Evolutionary conservation across 92 coral and sea anemone species (phyloP).

Genomic region (Actinernus sp.): DNA sequence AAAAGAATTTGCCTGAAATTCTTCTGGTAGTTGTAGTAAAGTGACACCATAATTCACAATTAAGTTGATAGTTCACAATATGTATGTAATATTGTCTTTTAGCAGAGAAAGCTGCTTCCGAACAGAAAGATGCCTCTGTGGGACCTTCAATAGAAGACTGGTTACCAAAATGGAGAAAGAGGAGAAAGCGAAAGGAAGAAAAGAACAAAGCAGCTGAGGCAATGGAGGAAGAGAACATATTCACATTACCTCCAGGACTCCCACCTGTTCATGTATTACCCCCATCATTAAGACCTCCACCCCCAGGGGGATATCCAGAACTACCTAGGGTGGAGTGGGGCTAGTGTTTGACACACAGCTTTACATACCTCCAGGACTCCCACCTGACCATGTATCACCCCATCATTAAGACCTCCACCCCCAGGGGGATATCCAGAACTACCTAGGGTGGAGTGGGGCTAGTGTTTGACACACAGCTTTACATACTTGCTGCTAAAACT

Average conservation of each 20-base stretch:
- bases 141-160: constrained; percentile 78
- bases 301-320: constrained; percentile 86
- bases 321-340: constrained; percentile 88
- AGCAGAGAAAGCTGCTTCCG: constrained; percentile 15
- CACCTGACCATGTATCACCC: constrained; percentile 84
- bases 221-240: constrained; percentile 15
- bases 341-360: too few species aligned
- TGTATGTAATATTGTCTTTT: too few species aligned
- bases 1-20: too few species aligned
- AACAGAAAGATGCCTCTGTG: constrained; percentile 9
- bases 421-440: constrained; percentile 80
- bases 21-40: too few species aligned
- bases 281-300: constrained; percentile 94
- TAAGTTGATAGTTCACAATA: too few species aligned
- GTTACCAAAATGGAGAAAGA: constrained; percentile 85
- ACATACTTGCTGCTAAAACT: too few species aligned
- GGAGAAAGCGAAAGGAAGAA: constrained; percentile 18
- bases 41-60: too few species aligned
- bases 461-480: too few species aligned
- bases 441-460: constrained; percentile 89
- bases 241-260: constrained; percentile 83
- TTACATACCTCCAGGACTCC: constrained; percentile 93
- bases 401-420: constrained; percentile 95
- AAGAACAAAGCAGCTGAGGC: constrained; percentile 22
- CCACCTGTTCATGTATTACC: constrained; percentile 85